phyloP scores from a whole-genome alignment of 2,888 invertebrate genomes.

The Drosophila demipolita region DNA sequence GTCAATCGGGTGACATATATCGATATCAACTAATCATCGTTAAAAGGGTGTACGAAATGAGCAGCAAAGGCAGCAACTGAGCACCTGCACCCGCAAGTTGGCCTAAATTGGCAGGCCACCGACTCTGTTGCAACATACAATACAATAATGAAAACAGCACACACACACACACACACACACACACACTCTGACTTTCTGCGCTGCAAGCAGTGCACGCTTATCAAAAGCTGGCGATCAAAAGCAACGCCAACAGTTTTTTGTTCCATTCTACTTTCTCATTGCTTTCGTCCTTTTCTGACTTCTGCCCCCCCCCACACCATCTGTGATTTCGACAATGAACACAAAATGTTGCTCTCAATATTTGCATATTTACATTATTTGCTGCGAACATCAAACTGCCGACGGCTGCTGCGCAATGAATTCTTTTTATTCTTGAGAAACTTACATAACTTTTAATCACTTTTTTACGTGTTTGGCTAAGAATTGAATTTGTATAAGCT shows the following conservation, averaged over 20 bases:
- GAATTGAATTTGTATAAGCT: too few relatives aligned
- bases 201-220: conserved; percentile 57
- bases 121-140: conserved; percentile 47
- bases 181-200: conserved; percentile 38
- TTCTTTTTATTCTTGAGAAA: background rate
- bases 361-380: background rate
- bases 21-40: background rate
- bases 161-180: conserved; percentile 14
- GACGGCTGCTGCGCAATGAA: background rate
- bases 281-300: conserved; percentile 4
- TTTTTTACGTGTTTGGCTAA: background rate
- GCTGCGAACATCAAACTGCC: background rate
- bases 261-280: conserved; percentile 23
- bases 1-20: background rate
- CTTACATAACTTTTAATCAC: background rate
- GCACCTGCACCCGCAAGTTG: conserved; percentile 60
- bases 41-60: conserved; percentile 4
- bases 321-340: conserved; percentile 25
- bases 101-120: conserved; percentile 52
- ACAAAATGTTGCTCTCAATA: conserved; percentile 28
- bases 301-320: background rate
- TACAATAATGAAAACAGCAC: conserved; percentile 48
- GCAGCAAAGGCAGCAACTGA: conserved; percentile 6
- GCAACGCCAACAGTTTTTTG: conserved; percentile 44
- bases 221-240: conserved; percentile 69